Percentiles rank a stretch among this genome's conserved stretches.
These are phyloP conservation scores for Cinclus cinclus DNA, from an alignment of 2,113 vertebrate species.

Conservation along the genomic window DNA sequence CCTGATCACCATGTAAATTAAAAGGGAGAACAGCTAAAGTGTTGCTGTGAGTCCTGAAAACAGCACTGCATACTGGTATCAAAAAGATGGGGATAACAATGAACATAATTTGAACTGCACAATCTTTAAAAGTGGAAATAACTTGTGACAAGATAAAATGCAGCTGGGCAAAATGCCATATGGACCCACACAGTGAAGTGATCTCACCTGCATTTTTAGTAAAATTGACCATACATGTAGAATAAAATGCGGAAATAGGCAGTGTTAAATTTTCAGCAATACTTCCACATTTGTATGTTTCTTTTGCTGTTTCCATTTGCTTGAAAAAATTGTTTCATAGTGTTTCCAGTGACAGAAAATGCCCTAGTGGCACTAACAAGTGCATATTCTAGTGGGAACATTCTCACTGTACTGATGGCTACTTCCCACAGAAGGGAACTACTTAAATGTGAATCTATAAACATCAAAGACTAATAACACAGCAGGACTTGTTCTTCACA, in stretches of 20 bases:
- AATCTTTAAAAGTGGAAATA: not conserved
- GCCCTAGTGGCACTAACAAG: not conserved
- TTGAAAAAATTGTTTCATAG: not conserved
- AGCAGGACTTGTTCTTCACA: slow-evolving; percentile 43
- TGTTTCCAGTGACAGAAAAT: not conserved
- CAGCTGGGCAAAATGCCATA: not conserved
- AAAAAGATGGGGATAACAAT: not conserved
- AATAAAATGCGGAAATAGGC: not conserved
- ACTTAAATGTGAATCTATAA: slow-evolving; percentile 56
- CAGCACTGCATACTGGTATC: not conserved
- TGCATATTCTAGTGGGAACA: not conserved
- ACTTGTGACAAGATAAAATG: not conserved
- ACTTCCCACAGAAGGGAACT: slow-evolving; percentile 34
- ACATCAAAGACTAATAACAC: slow-evolving; percentile 56
- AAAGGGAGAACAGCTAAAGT: not conserved
- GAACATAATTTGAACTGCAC: not conserved
- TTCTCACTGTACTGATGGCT: slow-evolving; percentile 22
- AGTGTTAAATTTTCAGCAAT: not conserved
- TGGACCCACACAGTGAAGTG: not conserved
- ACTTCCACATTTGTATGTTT: not conserved
- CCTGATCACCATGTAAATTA: not conserved
- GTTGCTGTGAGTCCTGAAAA: not conserved
- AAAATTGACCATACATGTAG: not conserved
- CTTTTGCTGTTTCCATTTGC: not conserved
- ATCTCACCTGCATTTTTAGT: not conserved